A percentile compares a stretch with the other conserved stretches of the same genome.
These are phyloP conservation scores for Dendroctonus ponderosae DNA, from an alignment of 1,140 invertebrate genomes.

Conservation along the genomic window DNA sequence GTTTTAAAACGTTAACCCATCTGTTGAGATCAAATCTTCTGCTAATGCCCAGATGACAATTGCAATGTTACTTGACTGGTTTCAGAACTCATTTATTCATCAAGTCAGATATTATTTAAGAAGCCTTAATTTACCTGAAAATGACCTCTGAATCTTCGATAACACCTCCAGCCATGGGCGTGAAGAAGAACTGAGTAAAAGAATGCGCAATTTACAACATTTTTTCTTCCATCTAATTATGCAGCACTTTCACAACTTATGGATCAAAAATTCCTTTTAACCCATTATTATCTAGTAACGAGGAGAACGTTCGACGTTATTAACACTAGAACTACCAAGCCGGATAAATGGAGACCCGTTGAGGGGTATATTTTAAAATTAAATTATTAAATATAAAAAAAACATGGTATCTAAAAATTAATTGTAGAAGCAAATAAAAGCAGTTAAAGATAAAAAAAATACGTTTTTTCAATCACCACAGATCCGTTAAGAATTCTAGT, in stretches of 20 bases:
- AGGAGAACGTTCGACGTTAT: too few species aligned
- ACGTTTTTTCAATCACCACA: too few species aligned
- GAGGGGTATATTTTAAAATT: too few species aligned
- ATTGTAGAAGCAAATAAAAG: too few species aligned
- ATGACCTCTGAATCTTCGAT: slow-evolving; percentile 10
- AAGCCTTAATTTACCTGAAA: slow-evolving; percentile 18
- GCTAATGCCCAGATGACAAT: slow-evolving; percentile 14
- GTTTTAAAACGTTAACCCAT: slow-evolving; percentile 12
- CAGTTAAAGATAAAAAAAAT: too few species aligned
- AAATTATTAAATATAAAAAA: too few species aligned
- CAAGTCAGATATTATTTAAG: slow-evolving; percentile 16
- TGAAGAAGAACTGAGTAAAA: slow-evolving; percentile 14
- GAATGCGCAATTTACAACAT: slow-evolving; percentile 12
- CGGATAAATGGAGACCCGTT: too few species aligned
- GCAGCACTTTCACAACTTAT: neutral
- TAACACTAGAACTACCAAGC: too few species aligned
- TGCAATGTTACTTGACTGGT: slow-evolving; percentile 9
- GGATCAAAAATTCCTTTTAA: neutral
- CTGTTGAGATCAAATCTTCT: slow-evolving; percentile 17
- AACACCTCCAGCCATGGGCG: slow-evolving; percentile 10
- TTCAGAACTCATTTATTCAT: slow-evolving; percentile 9
- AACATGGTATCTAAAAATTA: too few species aligned
- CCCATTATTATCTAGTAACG: too few species aligned
- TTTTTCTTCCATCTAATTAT: slow-evolving; percentile 14
- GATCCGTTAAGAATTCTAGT: too few species aligned